Percentiles rank a stretch among this genome's conserved stretches.
These are phyloP conservation scores for Spondyliosoma cantharus DNA, from an alignment of 2,797 vertebrate species.

Conservation along the genomic window DNA sequence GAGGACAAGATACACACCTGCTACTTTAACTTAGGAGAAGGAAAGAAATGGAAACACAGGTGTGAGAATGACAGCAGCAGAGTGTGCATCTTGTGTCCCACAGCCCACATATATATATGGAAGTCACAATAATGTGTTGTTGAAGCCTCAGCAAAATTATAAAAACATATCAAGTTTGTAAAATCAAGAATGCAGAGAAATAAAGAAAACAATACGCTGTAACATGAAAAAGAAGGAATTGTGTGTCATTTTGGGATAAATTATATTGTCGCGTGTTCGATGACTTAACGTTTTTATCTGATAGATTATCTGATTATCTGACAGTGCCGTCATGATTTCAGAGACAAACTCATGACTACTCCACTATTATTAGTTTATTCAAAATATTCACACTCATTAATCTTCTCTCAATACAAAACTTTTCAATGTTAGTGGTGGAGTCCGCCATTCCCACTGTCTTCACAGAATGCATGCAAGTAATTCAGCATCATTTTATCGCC, in stretches of 20 bases:
- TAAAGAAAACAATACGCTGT: slow-evolving; percentile 5
- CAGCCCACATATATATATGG: slow-evolving; percentile 35
- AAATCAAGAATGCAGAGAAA: slow-evolving; percentile 56
- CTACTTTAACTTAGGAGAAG: slow-evolving; percentile 77
- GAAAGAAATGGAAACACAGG: slow-evolving; percentile 55
- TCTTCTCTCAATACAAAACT: background rate
- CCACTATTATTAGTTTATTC: background rate
- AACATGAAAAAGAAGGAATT: slow-evolving; percentile 15
- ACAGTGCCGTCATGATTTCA: background rate
- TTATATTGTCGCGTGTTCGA: background rate
- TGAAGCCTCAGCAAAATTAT: slow-evolving; percentile 50
- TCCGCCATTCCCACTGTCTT: background rate
- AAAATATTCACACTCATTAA: background rate
- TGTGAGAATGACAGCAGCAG: slow-evolving; percentile 73
- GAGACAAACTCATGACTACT: background rate
- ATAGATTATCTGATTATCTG: no score
- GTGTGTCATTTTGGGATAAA: slow-evolving; percentile 18
- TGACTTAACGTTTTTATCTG: background rate
- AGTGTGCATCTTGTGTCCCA: slow-evolving; percentile 66
- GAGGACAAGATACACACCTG: slow-evolving; percentile 84
- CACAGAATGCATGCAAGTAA: background rate
- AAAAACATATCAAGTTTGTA: slow-evolving; percentile 58
- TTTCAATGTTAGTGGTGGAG: background rate
- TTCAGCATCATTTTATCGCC: background rate
- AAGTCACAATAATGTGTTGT: slow-evolving; percentile 76